Evolutionary conservation across 2,113 vertebrate species (phyloP), one percentile per base, ranked within the genome.

Genomic region (Cinclus cinclus): DNA sequence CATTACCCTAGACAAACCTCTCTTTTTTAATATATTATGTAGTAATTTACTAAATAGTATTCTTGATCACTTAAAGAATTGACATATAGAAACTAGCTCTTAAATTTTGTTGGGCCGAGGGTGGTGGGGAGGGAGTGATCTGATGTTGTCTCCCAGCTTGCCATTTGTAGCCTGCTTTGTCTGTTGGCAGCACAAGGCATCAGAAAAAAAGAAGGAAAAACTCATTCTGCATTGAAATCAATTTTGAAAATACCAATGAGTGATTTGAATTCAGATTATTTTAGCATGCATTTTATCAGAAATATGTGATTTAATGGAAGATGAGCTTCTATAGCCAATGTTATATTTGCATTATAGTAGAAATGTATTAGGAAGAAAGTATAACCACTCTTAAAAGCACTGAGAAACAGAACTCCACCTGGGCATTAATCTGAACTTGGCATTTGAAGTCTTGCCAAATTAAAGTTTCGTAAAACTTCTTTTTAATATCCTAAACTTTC

Each of bases 131-230:
- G 52, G 5, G 9, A 15, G 2, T 67, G 52, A 25, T 30, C 8
- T 27, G 11, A 25, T 77, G 49, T 44, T 92, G n/a, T 80, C 71
- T 90, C 75, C 47, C 42, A 85, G 84, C 63, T 94, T 88, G 60
- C 14, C 3, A 31, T 71, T 69, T 85, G 82, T 58, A 80, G 15
- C 35, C 24, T 92, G 59, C 68, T 92, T 94, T 90, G 18, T 87
- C 75, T 90, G 71, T 65, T 88, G 50, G 30, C 37, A 87, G 35
- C 41, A 58, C 27, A 59, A 30, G 44, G n/a, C 15, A 10, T 58
- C 58, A 90, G 67, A 70, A 73, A 92, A 90, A 87, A 79, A 58
- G 37, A 16, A 87, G 37, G 15, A 64, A 84, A 93, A 95, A 75
- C 64, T 95, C 35, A 50, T 88, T 88, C 96, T 94, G 81, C 74